Conservation (phyloP, 2,888 invertebrate species). For the Auanema freiburgensis region DNA sequence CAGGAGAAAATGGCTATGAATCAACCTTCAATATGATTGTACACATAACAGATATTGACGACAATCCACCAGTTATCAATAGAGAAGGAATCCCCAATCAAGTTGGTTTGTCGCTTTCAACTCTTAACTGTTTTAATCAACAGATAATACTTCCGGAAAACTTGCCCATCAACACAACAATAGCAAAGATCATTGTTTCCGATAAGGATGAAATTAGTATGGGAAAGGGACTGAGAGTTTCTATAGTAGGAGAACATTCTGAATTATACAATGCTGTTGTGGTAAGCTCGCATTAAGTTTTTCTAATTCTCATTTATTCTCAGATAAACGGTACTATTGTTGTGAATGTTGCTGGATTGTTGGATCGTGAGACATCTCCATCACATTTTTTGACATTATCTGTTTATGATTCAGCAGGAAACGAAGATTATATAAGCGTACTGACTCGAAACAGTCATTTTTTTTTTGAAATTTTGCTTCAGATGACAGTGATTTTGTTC, state of each 20-base stretch:
- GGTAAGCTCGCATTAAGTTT: slow-evolving; percentile 15
- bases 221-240: slow-evolving; percentile 11
- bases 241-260: slow-evolving; percentile 23
- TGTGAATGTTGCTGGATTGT: slow-evolving; percentile 9
- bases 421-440: slow-evolving; percentile 26
- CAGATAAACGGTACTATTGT: slow-evolving; percentile 14
- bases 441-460: slow-evolving; percentile 1
- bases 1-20: slow-evolving; percentile 35
- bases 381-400: slow-evolving; percentile 25
- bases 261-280: slow-evolving; percentile 25
- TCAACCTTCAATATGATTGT: slow-evolving; percentile 28
- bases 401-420: slow-evolving; percentile 36
- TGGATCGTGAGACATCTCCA: slow-evolving; percentile 34
- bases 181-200: slow-evolving; percentile 31
- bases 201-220: slow-evolving; percentile 24
- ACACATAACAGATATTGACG: slow-evolving; percentile 40
- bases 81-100: slow-evolving; percentile 15
- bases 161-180: slow-evolving; percentile 27
- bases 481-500: slow-evolving; percentile 36
- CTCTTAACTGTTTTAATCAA: slow-evolving; percentile 3
- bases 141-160: slow-evolving; percentile 44
- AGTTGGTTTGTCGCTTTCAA: slow-evolving; percentile 13
- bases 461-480: no score
- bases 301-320: not conserved
- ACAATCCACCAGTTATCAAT: slow-evolving; percentile 41